Evolutionary conservation across 2,113 vertebrate genomes (phyloP), one percentile per base, ranked within the genome.

Genomic region (Melospiza melodia): DNA sequence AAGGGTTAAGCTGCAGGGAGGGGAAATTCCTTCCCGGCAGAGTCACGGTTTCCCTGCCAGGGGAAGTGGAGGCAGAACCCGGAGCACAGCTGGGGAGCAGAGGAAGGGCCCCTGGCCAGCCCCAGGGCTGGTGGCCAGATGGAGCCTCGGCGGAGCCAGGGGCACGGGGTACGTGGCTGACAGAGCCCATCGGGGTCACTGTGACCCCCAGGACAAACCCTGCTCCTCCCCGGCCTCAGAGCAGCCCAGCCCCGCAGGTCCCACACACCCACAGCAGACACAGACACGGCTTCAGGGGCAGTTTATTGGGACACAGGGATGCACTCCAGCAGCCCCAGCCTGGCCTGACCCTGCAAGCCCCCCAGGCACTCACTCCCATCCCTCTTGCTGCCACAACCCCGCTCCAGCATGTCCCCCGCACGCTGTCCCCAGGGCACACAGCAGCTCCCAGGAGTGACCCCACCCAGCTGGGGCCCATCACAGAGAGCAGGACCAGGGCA

Each of bases 1-100:
- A 94, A 93, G 90, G 85, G 95, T 95, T 97, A 97, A 96, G 68
- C 33, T 15, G 55, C 68, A 76, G 82, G 79, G 88, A 94, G 71
- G 49, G 66, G 85, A 92, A 96, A 95, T 96, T 96, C 96, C 96
- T 97, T 96, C 95, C 87, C 94, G 69, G 75, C 87, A 87, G 59
- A 87, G 91, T 95, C 95, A 95, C 25, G 5, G 49, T 82, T 94
- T 82, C 84, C 82, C 85, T 85, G 95, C 71, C 84, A 84, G 93
- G 87, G 83, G 84, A 92, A 92, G 84, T 52, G 84, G 62, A 95
- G 74, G 85, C 95, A 84, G 89, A 83, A 75, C 89, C 83, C 17
- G 20, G 81, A 89, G 78, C 11, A 8, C 67, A 88, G 89, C 91
- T 86, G 84, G 84, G 84, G 91, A 85, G 78, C 58, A 44, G 75